Conservation (phyloP, 2,113 vertebrate species). For the Campylomormyrus tamandua region DNA sequence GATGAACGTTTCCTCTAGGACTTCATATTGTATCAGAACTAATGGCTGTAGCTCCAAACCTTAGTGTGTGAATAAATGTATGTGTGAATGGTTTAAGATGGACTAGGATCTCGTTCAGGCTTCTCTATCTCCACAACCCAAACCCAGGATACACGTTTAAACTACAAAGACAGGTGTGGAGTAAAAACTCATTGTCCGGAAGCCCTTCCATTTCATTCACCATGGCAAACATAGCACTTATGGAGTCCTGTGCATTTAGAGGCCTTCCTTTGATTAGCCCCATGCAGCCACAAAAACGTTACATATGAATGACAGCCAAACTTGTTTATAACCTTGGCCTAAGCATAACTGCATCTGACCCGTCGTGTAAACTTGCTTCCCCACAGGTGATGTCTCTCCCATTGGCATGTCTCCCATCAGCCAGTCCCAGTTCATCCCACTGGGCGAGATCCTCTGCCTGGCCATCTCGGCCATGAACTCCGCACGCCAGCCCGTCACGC, state of each 20-base stretch:
- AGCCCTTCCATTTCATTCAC: neutral
- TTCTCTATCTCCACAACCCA: neutral
- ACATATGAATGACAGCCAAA: neutral
- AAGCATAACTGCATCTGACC: slow-evolving; percentile 43
- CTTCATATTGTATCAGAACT: neutral
- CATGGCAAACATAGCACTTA: neutral
- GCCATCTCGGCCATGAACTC: slow-evolving; percentile 98
- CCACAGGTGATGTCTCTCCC: slow-evolving; percentile 95
- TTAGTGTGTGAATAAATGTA: neutral
- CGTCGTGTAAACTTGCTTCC: slow-evolving; percentile 33
- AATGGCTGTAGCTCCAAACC: neutral
- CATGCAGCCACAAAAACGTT: neutral
- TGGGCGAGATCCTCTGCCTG: slow-evolving; percentile 96
- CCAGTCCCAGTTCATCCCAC: slow-evolving; percentile 97
- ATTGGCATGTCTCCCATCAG: slow-evolving; percentile 99
- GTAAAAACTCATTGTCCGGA: neutral
- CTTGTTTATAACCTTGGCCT: neutral
- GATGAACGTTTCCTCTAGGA: neutral
- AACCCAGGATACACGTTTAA: neutral
- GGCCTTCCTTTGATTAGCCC: neutral
- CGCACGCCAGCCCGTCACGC: slow-evolving; percentile 71
- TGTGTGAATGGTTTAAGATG: neutral
- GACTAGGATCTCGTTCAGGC: neutral
- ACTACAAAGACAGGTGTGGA: neutral
- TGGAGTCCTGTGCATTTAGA: neutral